Evolutionary conservation across 1,140 invertebrate genomes (phyloP), one percentile per base, ranked within the genome.

Genomic region (Sinonovacula constricta): DNA sequence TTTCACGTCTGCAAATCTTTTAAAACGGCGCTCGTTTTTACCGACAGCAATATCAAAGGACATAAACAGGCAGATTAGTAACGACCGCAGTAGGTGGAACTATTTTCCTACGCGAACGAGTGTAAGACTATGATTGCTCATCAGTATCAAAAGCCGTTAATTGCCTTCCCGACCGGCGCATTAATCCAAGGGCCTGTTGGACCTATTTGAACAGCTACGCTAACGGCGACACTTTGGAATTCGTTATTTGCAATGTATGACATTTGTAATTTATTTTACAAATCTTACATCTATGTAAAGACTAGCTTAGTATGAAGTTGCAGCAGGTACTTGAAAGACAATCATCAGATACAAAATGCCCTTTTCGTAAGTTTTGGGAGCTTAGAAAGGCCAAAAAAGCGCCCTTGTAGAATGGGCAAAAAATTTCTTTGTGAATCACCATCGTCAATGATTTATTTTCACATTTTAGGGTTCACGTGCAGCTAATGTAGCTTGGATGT

Each of bases 81-180:
- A 59, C 63, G 18, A 28, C 63, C 49, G 36, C 57, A 57, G 53
- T 60, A 45, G 36, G 65, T 60, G 49, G 51, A 67, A 57, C 51
- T 67, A 77, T 77, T 68, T 60, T 60, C 54, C 54, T 39, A 30
- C 15, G 22, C 51, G 7, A 31, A 59, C 54, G 59, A 77, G 65
- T 67, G 65, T 30, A 56, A 56, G 59, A 34, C n/a, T 59, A 77
- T 77, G 34, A 68, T 59, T 67, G 65, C 65, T 59, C 74, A 60
- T 67, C 63, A 77, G 54, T 77, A 77, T 77, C 74, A 77, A 77
- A n/a, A 77, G 74, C 57, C 60, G 51, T 57, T 66, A 75, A 66
- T 65, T 75, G 71, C 71, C 49, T 54, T 14, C 33, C 12, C 39
- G 63, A 39, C 65, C 53, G 33, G 63, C 63, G 54, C 12, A 74